A percentile compares a stretch with the other conserved stretches of the same genome.
These are phyloP conservation scores for Odontocerum albicorne DNA, from an alignment of 2,888 invertebrate species.

Conservation along the genomic window DNA sequence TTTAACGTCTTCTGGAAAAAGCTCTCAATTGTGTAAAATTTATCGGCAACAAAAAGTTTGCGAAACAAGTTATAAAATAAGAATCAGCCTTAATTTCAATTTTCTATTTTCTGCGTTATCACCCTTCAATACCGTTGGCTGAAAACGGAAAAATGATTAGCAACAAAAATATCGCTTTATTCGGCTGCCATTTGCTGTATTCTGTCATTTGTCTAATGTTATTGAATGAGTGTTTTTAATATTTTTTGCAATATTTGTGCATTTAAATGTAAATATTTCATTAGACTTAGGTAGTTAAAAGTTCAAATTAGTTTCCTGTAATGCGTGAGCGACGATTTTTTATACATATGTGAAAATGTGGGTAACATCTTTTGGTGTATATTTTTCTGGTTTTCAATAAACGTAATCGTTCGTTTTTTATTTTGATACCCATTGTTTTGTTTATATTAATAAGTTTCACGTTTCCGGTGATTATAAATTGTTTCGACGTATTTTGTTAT, in stretches of 20 bases:
- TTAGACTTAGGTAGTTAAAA: constrained; percentile 39
- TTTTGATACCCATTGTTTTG: no score
- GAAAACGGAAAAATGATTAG: not conserved
- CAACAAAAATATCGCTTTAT: constrained; percentile 28
- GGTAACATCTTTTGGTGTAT: constrained; percentile 22
- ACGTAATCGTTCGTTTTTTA: constrained; percentile 14
- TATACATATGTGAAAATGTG: constrained; percentile 26
- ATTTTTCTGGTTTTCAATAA: constrained; percentile 16
- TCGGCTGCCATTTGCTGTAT: constrained; percentile 47
- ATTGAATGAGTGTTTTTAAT: constrained; percentile 45
- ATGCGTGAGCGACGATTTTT: constrained; percentile 23
- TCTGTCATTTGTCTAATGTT: constrained; percentile 58
- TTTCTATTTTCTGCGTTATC: no score
- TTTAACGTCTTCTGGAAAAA: no score
- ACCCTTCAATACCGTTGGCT: no score
- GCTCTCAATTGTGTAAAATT: not conserved
- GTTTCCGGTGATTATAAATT: not conserved
- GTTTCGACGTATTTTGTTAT: constrained; percentile 1
- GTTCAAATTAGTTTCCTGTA: constrained; percentile 39
- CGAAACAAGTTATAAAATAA: not conserved
- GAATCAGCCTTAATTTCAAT: no score
- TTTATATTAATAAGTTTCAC: not conserved
- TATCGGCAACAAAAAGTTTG: not conserved
- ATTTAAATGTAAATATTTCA: constrained; percentile 28
- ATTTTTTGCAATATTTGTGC: constrained; percentile 30